Percentiles rank a stretch among this genome's conserved stretches.
These are phyloP conservation scores for Papilio demoleus DNA, from an alignment of 2,888 invertebrate species.

Conservation along the genomic window DNA sequence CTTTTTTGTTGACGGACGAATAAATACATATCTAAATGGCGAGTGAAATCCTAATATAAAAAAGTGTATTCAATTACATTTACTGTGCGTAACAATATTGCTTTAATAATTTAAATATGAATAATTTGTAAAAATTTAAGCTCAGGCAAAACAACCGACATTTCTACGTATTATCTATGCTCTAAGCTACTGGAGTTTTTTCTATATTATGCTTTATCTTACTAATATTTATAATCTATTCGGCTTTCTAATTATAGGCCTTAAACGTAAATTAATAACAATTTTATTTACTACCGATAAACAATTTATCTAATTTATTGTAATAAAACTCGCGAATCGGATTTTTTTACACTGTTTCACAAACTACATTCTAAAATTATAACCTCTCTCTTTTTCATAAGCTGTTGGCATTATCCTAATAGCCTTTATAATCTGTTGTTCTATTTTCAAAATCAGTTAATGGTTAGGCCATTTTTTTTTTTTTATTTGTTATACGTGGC, in stretches of 20 bases:
- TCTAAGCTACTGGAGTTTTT: slow-evolving; percentile 43
- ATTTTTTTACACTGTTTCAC: background rate
- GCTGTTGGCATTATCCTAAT: slow-evolving; percentile 31
- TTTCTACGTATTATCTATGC: slow-evolving; percentile 50
- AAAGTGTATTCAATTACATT: slow-evolving; percentile 21
- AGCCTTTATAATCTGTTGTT: slow-evolving; percentile 10
- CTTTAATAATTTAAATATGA: slow-evolving; percentile 54
- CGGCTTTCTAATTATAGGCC: background rate
- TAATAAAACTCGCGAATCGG: background rate
- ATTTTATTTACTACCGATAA: slow-evolving; percentile 8
- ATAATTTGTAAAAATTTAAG: slow-evolving; percentile 70
- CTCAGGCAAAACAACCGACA: slow-evolving; percentile 75
- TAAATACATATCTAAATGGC: slow-evolving; percentile 1
- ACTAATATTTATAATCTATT: background rate
- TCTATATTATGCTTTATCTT: background rate
- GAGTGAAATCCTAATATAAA: slow-evolving; percentile 29
- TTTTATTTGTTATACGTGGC: slow-evolving; percentile 61
- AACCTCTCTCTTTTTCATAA: slow-evolving; percentile 36
- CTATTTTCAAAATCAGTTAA: slow-evolving; percentile 5
- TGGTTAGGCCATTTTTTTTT: slow-evolving; percentile 7
- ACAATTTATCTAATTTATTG: slow-evolving; percentile 5
- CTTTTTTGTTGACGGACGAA: slow-evolving; percentile 3
- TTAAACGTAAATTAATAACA: slow-evolving; percentile 5
- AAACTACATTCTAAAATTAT: slow-evolving; percentile 12
- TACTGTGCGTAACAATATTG: slow-evolving; percentile 57